Evolutionary conservation across 2,888 invertebrate genomes (phyloP).

Genomic region (Caenorhabditis sp.): DNA sequence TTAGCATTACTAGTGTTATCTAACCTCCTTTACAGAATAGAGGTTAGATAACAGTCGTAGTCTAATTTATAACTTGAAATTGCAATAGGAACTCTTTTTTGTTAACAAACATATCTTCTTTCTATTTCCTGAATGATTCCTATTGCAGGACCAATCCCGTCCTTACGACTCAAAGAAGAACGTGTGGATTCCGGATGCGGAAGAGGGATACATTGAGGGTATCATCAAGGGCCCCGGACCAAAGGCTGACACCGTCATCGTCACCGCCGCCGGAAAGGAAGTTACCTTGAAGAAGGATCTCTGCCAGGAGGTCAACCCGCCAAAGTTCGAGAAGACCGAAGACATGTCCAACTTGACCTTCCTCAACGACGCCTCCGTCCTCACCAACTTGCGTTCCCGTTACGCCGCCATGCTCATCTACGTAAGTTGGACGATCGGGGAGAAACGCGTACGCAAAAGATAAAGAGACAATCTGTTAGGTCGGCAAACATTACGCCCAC

Average conservation of each 20-base stretch:
- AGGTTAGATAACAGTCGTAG: no score
- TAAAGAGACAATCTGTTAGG: constrained; percentile 30
- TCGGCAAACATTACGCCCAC: constrained; percentile 49
- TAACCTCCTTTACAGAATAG: no score
- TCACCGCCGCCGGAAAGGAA: constrained; percentile 91
- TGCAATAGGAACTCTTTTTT: no score
- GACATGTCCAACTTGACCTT: constrained; percentile 91
- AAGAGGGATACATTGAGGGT: constrained; percentile 97
- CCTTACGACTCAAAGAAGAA: constrained; percentile 99
- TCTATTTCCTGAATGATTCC: not conserved
- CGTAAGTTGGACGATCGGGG: constrained; percentile 65
- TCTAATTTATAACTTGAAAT: not conserved
- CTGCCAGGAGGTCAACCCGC: constrained; percentile 96
- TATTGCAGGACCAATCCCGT: constrained; percentile 92
- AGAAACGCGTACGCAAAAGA: constrained; percentile 2
- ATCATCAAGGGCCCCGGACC: constrained; percentile 93
- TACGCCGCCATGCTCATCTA: constrained; percentile 93
- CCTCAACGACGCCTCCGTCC: constrained; percentile 98
- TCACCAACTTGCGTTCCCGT: constrained; percentile 98
- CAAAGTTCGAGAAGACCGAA: constrained; percentile 95
- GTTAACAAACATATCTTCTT: no score
- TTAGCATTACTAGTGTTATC: no score
- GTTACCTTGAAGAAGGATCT: constrained; percentile 91
- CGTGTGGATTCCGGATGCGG: constrained; percentile 98
- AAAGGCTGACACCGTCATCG: constrained; percentile 96